Evolutionary conservation across 2,888 invertebrate genomes (phyloP).

Genomic region (Machimus rusticus): DNA sequence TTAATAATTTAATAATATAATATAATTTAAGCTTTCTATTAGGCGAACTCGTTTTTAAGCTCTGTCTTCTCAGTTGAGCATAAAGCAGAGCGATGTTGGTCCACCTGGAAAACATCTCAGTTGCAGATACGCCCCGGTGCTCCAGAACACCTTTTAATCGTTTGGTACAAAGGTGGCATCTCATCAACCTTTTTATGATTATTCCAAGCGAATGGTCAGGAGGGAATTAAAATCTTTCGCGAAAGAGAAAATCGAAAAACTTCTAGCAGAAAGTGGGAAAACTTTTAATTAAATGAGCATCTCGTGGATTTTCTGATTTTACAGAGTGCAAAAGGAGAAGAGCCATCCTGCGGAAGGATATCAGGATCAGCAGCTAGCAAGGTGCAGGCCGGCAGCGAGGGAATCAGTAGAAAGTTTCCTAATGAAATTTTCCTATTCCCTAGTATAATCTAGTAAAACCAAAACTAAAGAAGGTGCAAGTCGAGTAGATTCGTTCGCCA

Average conservation of each 20-base stretch:
- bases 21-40: neutral
- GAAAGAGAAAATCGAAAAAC: conserved; percentile 22
- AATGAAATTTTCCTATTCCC: conserved; percentile 1
- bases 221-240: conserved; percentile 12
- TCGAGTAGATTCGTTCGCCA: neutral
- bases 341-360: neutral
- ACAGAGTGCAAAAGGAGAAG: neutral
- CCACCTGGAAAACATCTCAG: neutral
- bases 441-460: neutral
- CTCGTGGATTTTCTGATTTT: conserved; percentile 3
- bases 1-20: too few relatives aligned
- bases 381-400: neutral
- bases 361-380: neutral
- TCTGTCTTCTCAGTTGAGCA: neutral
- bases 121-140: neutral
- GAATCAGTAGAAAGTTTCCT: neutral
- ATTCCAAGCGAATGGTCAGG: conserved; percentile 13
- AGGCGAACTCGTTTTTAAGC: neutral
- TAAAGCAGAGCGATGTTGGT: neutral
- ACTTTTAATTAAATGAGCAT: conserved; percentile 31
- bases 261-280: neutral
- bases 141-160: neutral
- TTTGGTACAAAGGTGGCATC: neutral
- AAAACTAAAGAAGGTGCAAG: neutral
- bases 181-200: conserved; percentile 26